phyloP scores from a whole-genome alignment of 2,888 invertebrate species.

The Ichneumoninae sp. region DNA sequence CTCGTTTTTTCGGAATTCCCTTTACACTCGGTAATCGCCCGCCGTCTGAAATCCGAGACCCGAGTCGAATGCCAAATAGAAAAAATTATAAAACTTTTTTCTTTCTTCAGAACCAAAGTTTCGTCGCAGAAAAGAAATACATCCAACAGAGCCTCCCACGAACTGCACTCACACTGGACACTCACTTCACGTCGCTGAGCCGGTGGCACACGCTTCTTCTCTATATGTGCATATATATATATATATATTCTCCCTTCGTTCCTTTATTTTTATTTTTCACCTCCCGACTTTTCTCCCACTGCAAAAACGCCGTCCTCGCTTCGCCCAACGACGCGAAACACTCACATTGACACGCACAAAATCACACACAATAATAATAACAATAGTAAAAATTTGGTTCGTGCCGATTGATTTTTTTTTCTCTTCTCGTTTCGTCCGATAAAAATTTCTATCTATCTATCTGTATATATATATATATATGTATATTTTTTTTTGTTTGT shows the following conservation, averaged over 20 bases:
- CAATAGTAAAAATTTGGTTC: slow-evolving; percentile 4
- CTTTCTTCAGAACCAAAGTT: neutral
- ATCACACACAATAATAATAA: slow-evolving; percentile 8
- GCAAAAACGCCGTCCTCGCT: slow-evolving; percentile 51
- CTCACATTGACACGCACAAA: slow-evolving; percentile 39
- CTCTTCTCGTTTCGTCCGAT: neutral
- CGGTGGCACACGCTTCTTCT: slow-evolving; percentile 8
- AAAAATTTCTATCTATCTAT: slow-evolving; percentile 52
- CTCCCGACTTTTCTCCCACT: slow-evolving; percentile 45
- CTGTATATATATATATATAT: neutral
- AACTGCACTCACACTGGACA: slow-evolving; percentile 38
- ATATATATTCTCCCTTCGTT: slow-evolving; percentile 18
- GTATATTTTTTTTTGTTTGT: neutral
- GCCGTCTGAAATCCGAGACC: too few relatives aligned
- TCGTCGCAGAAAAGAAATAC: neutral
- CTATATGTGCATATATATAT: slow-evolving; percentile 23
- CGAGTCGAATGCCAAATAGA: neutral
- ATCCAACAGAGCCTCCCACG: slow-evolving; percentile 9
- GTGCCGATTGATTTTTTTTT: neutral
- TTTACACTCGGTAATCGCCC: too few relatives aligned
- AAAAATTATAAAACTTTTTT: too few relatives aligned
- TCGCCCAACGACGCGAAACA: slow-evolving; percentile 51
- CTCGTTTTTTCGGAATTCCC: too few relatives aligned
- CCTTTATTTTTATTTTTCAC: slow-evolving; percentile 9
- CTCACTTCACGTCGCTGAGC: slow-evolving; percentile 24